Conservation (phyloP, 2,888 invertebrate species). For the Quadroppia sp. region DNA sequence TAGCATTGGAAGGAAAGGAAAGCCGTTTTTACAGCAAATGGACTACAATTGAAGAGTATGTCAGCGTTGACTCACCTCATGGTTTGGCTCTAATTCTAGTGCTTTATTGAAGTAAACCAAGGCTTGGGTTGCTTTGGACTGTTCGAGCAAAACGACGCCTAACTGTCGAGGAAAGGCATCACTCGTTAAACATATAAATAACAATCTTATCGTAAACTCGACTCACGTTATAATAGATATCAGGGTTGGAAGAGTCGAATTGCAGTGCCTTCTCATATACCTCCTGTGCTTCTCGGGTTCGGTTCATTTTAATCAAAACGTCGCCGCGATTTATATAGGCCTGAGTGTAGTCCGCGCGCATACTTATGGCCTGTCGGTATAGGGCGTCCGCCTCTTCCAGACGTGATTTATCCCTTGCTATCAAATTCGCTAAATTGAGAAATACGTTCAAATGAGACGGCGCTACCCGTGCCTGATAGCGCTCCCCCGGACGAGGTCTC, state of each 20-base stretch:
- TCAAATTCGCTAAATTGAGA: conserved; percentile 87
- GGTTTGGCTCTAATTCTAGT: conserved; percentile 84
- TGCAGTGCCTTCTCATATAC: conserved; percentile 87
- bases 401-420: conserved; percentile 84
- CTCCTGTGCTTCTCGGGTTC: conserved; percentile 87
- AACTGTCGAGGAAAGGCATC: too few species aligned
- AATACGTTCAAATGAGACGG: conserved; percentile 95
- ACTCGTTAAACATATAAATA: conserved; percentile 6
- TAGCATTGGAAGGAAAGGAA: conserved; percentile 44
- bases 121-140: conserved; percentile 84
- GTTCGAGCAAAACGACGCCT: conserved; percentile 88
- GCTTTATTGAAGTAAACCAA: conserved; percentile 88
- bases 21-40: background rate
- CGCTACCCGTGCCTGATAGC: conserved; percentile 90
- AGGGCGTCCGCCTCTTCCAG: conserved; percentile 88
- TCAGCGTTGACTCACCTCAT: conserved; percentile 57
- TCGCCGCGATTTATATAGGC: conserved; percentile 97
- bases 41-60: background rate
- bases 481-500: conserved; percentile 85
- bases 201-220: conserved; percentile 34
- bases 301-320: conserved; percentile 87
- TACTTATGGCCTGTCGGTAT: conserved; percentile 91
- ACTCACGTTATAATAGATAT: conserved; percentile 89
- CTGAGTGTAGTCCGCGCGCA: conserved; percentile 92
- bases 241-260: conserved; percentile 88